Conservation (phyloP, 2,797 vertebrate species). For the Otolemur crassicaudatus region DNA sequence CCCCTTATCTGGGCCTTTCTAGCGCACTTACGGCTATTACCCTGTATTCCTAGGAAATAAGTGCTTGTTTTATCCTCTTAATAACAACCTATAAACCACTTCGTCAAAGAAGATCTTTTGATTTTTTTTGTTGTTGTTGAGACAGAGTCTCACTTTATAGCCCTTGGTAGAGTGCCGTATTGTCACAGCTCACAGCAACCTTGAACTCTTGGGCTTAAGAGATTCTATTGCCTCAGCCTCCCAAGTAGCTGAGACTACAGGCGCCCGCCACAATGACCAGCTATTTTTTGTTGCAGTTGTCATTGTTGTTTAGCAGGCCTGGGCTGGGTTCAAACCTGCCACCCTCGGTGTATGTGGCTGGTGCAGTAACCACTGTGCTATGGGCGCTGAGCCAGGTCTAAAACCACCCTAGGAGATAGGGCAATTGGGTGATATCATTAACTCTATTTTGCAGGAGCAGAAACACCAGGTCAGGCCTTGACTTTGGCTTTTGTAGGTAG, state of each 20-base stretch:
- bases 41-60: conserved; percentile 7
- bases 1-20: conserved; percentile 38
- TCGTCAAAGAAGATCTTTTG: conserved; percentile 43
- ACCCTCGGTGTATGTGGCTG: no score
- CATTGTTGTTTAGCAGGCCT: no score
- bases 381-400: not conserved
- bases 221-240: no score
- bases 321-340: no score
- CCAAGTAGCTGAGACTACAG: no score
- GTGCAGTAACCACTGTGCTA: no score
- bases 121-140: not conserved
- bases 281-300: no score
- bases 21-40: not conserved
- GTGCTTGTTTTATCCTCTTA: conserved; percentile 49
- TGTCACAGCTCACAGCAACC: no score
- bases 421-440: not conserved
- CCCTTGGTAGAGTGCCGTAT: no score
- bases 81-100: conserved; percentile 36
- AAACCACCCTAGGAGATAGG: not conserved
- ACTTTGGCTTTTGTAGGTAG: not conserved
- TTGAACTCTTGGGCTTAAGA: no score
- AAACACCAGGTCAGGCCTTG: not conserved
- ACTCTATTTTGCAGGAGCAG: not conserved
- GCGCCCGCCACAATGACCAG: no score
- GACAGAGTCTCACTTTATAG: no score